phyloP scores from a whole-genome alignment of 2,797 vertebrate genomes.

The Acanthiza pusilla region DNA sequence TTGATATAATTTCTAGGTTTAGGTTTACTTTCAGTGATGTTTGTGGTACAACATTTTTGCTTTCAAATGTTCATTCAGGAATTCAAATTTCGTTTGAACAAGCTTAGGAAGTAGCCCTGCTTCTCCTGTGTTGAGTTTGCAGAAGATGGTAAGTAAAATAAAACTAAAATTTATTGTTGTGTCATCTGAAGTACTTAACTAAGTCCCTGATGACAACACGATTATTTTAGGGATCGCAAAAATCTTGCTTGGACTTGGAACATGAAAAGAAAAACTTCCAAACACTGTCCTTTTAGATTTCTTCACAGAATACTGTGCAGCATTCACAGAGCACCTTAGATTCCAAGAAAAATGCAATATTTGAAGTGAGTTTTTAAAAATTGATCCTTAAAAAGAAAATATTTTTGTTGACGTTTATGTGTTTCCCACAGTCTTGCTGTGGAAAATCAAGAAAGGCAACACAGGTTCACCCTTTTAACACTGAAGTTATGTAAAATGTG shows the following conservation, averaged over 20 bases:
- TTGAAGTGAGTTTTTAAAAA: background rate
- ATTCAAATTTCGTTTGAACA: background rate
- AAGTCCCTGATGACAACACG: background rate
- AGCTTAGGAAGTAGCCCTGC: background rate
- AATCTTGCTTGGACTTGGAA: background rate
- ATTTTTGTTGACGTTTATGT: background rate
- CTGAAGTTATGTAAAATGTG: background rate
- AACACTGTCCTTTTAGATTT: background rate
- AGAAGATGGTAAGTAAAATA: background rate
- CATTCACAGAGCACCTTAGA: background rate
- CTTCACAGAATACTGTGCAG: background rate
- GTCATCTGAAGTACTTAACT: background rate
- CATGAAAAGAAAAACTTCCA: background rate
- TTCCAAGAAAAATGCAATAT: background rate
- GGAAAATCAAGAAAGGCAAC: background rate
- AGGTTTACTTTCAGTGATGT: background rate
- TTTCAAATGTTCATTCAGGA: background rate
- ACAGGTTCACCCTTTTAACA: background rate
- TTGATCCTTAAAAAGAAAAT: background rate
- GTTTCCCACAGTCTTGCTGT: background rate
- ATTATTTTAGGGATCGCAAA: background rate
- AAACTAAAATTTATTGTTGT: background rate
- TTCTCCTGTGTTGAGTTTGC: background rate
- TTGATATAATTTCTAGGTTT: background rate
- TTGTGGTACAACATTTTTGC: background rate